Base-by-base conservation (phyloP, 2,797 vertebrate genomes). In the Huso huso region DNA sequence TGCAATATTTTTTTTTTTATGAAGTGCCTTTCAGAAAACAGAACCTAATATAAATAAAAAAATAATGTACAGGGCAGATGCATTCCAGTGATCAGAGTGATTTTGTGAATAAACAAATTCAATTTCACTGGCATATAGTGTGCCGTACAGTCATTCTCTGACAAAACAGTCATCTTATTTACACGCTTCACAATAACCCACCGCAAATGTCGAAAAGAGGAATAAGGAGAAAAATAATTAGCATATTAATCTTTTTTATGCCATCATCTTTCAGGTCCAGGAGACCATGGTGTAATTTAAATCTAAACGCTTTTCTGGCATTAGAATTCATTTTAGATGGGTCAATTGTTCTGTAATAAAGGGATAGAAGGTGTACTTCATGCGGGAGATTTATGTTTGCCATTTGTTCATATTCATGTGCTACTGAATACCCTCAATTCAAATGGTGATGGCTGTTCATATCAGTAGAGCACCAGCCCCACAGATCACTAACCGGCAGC, bases 231-330 rank as follows among this genome's bases (percentile, higher is more conserved):
- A 93, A 95, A 95, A 96, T 98, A 98, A 99, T 99, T 99, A 98
- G 94, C 96, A 99, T 98, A 98, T 99, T 97, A 98, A 98, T 99
- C 95, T 97, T 99, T 99, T 99, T 99, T 97, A 98, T 97, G 91
- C 93, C 87, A 88, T 94, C 96, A 97, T 99, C 93, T 94, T 94
- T 97, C 95, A 96, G 96, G 92, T 94, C 92, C 90, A 91, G 88
- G 91, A 91, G 93, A 95, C 92, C 92, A 90, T 85, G 92, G 94
- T 96, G 96, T 98, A 97, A 99, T 99, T 99, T 97, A 97, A 98
- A 98, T 98, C 96, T 98, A 98, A 98, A 98, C 94, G 95, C 96
- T 94, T 96, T 92, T 89, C 90, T 95, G 94, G 94, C 95, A 95
- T 97, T 96, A 96, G 94, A 98, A 98, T 97, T 97, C 96, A 97